A percentile compares a stretch with the other conserved stretches of the same genome.
Evolutionary conservation across 2,888 invertebrate species (phyloP).

Genomic region (Trachelus troglodyta): DNA sequence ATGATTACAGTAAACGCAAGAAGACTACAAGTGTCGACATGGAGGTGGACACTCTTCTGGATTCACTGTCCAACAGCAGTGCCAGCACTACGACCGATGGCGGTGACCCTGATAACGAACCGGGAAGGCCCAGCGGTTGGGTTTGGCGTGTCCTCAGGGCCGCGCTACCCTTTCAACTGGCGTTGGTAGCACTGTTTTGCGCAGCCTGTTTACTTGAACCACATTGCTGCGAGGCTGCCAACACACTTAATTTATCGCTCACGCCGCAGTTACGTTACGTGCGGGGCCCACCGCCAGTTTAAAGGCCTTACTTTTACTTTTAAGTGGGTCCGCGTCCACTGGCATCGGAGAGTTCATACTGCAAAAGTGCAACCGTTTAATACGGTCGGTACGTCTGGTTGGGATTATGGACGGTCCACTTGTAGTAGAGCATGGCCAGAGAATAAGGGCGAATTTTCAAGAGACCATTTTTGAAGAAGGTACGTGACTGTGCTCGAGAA

Average conservation of each 20-base stretch:
- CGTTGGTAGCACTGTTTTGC: constrained; percentile 78
- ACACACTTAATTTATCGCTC: constrained; percentile 79
- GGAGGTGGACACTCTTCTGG: constrained; percentile 19
- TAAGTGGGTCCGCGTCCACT: no score
- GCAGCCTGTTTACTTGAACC: constrained; percentile 81
- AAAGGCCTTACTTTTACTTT: constrained; percentile 50
- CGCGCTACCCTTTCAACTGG: constrained; percentile 83
- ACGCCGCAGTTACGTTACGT: constrained; percentile 86
- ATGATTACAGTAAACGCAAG: constrained; percentile 48
- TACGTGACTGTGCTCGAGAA: no score
- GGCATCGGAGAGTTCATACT: no score
- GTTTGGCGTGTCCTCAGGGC: constrained; percentile 78
- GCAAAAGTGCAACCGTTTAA: no score
- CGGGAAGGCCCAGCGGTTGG: constrained; percentile 73
- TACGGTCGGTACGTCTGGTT: no score
- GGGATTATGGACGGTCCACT: no score
- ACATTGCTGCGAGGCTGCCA: constrained; percentile 82
- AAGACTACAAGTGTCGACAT: constrained; percentile 33
- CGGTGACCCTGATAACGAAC: constrained; percentile 68
- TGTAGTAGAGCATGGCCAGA: no score
- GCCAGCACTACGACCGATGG: constrained; percentile 67
- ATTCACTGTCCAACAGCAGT: constrained; percentile 7
- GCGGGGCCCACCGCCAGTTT: constrained; percentile 85
- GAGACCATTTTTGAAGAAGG: no score
- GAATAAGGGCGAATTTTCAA: no score